Conservation (phyloP, 2,113 vertebrate genomes). For the Carettochelys insculpta region DNA sequence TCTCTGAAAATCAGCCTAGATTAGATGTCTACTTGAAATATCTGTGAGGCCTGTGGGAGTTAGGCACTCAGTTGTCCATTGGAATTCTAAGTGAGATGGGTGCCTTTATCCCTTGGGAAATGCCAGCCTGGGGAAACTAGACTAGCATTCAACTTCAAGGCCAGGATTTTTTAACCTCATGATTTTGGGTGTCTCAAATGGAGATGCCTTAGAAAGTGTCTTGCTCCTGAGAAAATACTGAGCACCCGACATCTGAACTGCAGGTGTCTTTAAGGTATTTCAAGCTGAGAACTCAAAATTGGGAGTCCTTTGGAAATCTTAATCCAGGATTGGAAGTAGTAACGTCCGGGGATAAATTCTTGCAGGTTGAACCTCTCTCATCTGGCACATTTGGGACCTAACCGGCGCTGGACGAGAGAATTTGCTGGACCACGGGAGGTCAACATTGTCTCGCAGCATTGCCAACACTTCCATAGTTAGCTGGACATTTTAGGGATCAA, state of each 20-base stretch:
- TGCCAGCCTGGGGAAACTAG: fast-evolving
- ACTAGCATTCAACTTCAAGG: background rate
- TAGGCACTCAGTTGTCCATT: background rate
- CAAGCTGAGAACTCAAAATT: background rate
- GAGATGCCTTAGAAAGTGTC: background rate
- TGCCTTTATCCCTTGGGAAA: background rate
- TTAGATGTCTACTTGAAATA: background rate
- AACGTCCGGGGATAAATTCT: background rate
- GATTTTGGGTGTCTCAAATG: background rate
- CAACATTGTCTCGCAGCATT: no score
- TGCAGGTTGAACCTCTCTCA: no score
- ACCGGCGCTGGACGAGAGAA: no score
- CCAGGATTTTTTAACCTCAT: background rate
- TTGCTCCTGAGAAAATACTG: background rate
- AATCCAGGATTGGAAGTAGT: background rate
- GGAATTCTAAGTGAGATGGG: background rate
- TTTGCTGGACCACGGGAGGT: no score
- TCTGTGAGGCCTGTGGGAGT: fast-evolving
- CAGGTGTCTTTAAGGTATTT: background rate
- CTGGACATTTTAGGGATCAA: no score
- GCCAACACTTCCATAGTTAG: no score
- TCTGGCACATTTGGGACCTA: no score
- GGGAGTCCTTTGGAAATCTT: background rate
- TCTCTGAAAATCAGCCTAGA: background rate
- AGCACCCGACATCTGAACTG: background rate